Conservation (phyloP, 2,797 vertebrate species). For the Anableps anableps region DNA sequence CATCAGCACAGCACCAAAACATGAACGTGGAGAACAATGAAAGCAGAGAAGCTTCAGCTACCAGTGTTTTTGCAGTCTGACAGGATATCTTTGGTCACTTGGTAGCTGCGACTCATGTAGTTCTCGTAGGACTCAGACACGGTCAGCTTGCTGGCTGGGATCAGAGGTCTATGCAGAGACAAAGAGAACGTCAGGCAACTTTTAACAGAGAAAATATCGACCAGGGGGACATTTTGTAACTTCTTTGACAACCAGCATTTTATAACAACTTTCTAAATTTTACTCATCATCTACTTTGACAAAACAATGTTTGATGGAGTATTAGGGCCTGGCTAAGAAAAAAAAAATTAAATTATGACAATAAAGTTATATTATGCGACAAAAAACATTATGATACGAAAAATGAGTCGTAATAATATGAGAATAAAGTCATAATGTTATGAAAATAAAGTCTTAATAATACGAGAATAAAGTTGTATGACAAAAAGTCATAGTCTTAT, state of each 20-base stretch:
- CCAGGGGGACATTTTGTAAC: background rate
- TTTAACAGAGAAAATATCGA: background rate
- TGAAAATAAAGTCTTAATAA: too few species aligned
- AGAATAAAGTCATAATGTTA: too few species aligned
- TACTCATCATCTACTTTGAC: background rate
- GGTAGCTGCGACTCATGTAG: conserved; percentile 94
- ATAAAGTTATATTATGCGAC: too few species aligned
- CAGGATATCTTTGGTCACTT: conserved; percentile 96
- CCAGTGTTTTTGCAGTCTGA: conserved; percentile 92
- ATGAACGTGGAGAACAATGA: background rate
- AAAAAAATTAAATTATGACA: too few species aligned
- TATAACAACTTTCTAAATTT: background rate
- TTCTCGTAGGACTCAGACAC: conserved; percentile 92
- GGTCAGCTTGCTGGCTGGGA: conserved; percentile 89
- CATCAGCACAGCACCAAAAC: conserved; percentile 31
- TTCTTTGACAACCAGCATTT: background rate
- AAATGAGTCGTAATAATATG: too few species aligned
- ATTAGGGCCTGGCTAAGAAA: too few species aligned
- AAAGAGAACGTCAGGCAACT: conserved; percentile 2
- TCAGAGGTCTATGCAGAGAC: conserved; percentile 87
- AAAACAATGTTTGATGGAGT: background rate
- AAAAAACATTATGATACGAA: too few species aligned
- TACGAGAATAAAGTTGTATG: too few species aligned
- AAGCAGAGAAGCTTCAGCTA: conserved; percentile 59
- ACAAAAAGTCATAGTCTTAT: too few species aligned